Evolutionary conservation across 1,140 invertebrate genomes (phyloP).

Genomic region (Drosophila nebulosa): DNA sequence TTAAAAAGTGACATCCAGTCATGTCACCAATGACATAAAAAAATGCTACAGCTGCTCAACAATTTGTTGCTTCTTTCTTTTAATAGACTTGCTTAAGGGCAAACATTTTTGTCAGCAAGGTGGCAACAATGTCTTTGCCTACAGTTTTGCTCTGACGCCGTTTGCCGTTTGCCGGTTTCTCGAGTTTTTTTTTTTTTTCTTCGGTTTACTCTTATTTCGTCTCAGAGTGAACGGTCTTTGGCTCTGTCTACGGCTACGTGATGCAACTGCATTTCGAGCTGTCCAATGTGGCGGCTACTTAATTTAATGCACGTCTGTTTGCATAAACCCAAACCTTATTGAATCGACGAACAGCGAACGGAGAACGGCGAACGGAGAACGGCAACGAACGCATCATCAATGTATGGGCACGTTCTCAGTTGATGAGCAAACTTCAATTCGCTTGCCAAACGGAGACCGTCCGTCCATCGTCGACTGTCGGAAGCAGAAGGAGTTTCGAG

Average conservation of each 20-base stretch:
- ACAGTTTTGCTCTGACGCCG: not conserved
- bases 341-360: constrained; percentile 48
- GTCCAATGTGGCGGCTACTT: constrained; percentile 66
- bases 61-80: constrained; percentile 41
- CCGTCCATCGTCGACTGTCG: no score
- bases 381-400: constrained; percentile 56
- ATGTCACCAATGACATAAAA: constrained; percentile 59
- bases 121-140: constrained; percentile 1
- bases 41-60: constrained; percentile 51
- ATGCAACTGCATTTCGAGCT: constrained; percentile 48
- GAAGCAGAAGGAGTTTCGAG: constrained; percentile 6
- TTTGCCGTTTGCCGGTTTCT: constrained; percentile 3
- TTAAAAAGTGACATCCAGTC: constrained; percentile 60
- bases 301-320: constrained; percentile 79
- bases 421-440: constrained; percentile 77
- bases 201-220: constrained; percentile 27
- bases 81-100: constrained; percentile 77
- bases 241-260: no score
- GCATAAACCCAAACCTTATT: constrained; percentile 77
- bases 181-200: constrained; percentile 59
- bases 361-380: constrained; percentile 16
- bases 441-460: constrained; percentile 20
- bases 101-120: constrained; percentile 46
- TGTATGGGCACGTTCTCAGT: constrained; percentile 69
- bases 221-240: no score